Evolutionary conservation across 92 coral and sea anemone species (phyloP).

Genomic region (Anthopleura xanthogrammica): DNA sequence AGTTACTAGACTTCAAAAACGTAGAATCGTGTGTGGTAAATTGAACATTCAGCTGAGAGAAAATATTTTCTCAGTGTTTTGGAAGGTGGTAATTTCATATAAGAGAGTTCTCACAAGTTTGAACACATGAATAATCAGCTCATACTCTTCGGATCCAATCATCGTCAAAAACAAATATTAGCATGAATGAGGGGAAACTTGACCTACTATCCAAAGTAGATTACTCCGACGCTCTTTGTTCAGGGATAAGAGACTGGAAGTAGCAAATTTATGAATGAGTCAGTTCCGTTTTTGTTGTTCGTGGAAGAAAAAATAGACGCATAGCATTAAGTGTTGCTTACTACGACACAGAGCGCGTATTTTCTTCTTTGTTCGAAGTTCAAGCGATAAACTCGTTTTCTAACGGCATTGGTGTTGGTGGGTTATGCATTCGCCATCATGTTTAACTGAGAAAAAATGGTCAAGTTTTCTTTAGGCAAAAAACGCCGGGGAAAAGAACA

Average conservation of each 20-base stretch:
- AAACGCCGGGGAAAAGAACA: not conserved
- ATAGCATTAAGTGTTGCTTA: not conserved
- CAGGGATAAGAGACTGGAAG: not conserved
- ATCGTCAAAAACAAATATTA: not conserved
- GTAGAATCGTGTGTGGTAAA: no score
- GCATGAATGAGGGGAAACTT: not conserved
- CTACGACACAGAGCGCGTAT: not conserved
- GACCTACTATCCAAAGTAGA: not conserved
- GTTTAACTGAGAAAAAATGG: not conserved
- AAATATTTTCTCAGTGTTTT: no score
- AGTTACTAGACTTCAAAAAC: no score
- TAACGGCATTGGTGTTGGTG: not conserved
- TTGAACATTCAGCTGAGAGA: no score
- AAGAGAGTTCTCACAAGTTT: no score
- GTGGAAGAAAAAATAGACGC: not conserved
- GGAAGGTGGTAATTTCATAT: no score
- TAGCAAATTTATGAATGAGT: not conserved
- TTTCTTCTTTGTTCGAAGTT: not conserved
- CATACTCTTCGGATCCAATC: not conserved
- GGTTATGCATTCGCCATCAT: not conserved
- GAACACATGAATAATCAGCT: not conserved
- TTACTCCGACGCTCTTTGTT: not conserved
- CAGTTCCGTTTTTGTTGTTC: not conserved
- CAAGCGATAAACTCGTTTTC: not conserved
- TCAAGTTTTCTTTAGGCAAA: not conserved